Conservation (phyloP, 2,113 vertebrate species). For the Columba livia region DNA sequence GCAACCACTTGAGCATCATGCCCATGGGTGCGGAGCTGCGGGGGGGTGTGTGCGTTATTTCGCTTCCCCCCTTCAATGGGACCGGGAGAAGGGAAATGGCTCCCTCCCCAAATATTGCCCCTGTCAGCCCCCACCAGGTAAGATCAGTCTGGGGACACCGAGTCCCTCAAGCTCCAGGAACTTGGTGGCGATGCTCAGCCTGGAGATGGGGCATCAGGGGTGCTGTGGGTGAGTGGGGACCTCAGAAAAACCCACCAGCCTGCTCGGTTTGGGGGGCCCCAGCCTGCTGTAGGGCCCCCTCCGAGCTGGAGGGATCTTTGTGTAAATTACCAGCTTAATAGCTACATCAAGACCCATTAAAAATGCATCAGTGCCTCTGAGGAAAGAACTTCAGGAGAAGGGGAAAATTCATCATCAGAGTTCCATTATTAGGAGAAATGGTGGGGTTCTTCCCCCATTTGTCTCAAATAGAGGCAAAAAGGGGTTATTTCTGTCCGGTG, state of each 20-base stretch:
- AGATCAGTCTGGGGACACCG: rapidly evolving
- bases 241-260: not conserved
- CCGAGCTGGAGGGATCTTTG: not conserved
- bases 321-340: slow-evolving; percentile 28
- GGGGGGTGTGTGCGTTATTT: not conserved
- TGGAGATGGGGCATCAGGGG: rapidly evolving
- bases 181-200: not conserved
- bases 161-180: not conserved
- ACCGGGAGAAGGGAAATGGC: not conserved
- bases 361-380: slow-evolving; percentile 25
- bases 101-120: not conserved
- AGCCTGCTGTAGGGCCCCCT: not conserved
- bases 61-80: not conserved
- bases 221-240: not conserved
- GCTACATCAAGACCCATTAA: not conserved
- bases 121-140: not conserved
- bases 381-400: slow-evolving; percentile 17
- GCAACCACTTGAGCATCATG: rapidly evolving
- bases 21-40: not conserved
- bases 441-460: not conserved
- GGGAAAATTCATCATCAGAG: slow-evolving; percentile 35
- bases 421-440: slow-evolving; percentile 10
- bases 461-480: not conserved
- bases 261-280: rapidly evolving
- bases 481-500: not conserved